Percentiles rank a stretch among this genome's conserved stretches.
Evolutionary conservation across 2,888 invertebrate genomes (phyloP).

Genomic region (Endotricha flammealis): DNA sequence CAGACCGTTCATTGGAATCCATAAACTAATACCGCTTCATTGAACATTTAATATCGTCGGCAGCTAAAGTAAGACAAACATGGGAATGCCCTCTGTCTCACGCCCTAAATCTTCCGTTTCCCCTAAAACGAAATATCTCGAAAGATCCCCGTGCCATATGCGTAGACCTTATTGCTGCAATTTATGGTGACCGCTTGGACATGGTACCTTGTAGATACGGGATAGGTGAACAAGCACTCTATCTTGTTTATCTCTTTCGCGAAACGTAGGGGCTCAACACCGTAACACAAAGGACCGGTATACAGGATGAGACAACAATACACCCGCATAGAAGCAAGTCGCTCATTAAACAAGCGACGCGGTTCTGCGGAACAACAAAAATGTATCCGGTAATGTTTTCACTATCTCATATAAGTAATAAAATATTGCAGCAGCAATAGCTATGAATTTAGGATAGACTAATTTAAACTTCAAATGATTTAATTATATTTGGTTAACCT

Average conservation of each 20-base stretch:
- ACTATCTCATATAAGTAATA: background rate
- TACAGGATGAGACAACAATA: constrained; percentile 50
- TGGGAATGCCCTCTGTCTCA: constrained; percentile 35
- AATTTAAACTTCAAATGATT: constrained; percentile 40
- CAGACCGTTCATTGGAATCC: background rate
- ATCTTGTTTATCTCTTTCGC: constrained; percentile 51
- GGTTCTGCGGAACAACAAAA: constrained; percentile 31
- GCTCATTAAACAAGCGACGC: constrained; percentile 38
- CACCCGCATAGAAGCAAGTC: constrained; percentile 51
- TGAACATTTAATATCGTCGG: constrained; percentile 5
- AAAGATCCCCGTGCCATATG: constrained; percentile 28
- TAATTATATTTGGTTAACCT: constrained; percentile 55
- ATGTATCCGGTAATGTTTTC: constrained; percentile 19
- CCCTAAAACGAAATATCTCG: constrained; percentile 44
- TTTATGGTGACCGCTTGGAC: constrained; percentile 41
- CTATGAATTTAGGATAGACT: constrained; percentile 19
- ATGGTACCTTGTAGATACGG: constrained; percentile 31
- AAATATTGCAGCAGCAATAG: constrained; percentile 12
- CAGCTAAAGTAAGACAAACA: constrained; percentile 33
- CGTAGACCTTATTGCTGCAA: constrained; percentile 38
- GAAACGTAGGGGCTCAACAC: constrained; percentile 29
- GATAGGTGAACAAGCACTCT: constrained; percentile 39
- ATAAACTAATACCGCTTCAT: background rate
- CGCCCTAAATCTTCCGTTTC: constrained; percentile 49
- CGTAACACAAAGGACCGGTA: constrained; percentile 35